Percentiles rank a stretch among this genome's conserved stretches.
Conservation (phyloP, 2,113 vertebrate genomes). For the Elachura formosa region DNA sequence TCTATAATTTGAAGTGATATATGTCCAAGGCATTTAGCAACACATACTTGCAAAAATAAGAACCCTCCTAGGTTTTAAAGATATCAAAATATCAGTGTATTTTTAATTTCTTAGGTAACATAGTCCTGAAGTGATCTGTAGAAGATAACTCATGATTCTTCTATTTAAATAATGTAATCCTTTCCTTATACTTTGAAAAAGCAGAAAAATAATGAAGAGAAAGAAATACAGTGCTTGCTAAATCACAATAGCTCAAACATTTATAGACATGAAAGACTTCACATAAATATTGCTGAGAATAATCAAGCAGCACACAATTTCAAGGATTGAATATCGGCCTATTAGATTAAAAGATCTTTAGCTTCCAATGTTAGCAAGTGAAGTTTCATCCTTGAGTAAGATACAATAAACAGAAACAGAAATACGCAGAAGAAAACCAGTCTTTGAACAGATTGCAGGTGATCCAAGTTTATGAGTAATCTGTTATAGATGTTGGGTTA, state of each 20-base stretch:
- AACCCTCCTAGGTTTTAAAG: neutral
- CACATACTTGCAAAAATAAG: neutral
- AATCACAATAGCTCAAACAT: neutral
- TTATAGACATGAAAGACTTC: neutral
- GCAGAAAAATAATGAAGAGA: neutral
- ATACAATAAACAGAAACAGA: neutral
- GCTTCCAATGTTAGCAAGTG: neutral
- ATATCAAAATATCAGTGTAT: neutral
- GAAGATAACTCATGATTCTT: neutral
- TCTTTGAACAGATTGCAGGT: neutral
- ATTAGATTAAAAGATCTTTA: neutral
- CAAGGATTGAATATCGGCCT: neutral
- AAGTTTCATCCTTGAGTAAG: neutral
- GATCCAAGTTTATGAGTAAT: neutral
- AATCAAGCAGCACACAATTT: neutral
- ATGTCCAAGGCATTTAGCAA: neutral
- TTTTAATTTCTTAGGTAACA: conserved; percentile 12
- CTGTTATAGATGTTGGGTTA: neutral
- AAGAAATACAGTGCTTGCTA: neutral
- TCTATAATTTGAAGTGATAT: neutral
- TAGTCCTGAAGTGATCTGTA: neutral
- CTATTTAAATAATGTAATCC: neutral
- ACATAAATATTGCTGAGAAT: neutral
- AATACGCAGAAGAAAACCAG: neutral
- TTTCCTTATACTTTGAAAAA: neutral